Evolutionary conservation across 2,888 invertebrate species (phyloP).

Genomic region (Dendrolimus houi): DNA sequence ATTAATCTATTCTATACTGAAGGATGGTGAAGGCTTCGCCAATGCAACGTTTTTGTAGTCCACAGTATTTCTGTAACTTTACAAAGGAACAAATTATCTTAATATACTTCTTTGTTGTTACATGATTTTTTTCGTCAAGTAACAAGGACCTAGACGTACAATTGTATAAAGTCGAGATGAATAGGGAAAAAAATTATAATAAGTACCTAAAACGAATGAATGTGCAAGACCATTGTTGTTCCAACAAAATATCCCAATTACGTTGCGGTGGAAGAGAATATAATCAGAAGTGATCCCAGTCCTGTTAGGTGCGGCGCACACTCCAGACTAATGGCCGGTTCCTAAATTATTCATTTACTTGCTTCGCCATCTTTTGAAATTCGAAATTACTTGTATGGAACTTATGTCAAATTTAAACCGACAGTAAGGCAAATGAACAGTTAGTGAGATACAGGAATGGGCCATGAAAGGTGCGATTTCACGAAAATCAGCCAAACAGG

Average conservation of each 20-base stretch:
- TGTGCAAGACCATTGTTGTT: constrained; percentile 62
- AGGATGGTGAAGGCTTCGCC: too few relatives aligned
- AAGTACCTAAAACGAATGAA: constrained; percentile 59
- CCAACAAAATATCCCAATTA: constrained; percentile 71
- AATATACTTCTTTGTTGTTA: neutral
- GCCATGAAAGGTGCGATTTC: too few relatives aligned
- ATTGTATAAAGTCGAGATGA: constrained; percentile 5
- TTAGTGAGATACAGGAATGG: too few relatives aligned
- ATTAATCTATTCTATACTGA: too few relatives aligned
- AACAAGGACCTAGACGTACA: neutral
- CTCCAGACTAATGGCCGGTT: neutral
- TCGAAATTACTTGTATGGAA: too few relatives aligned
- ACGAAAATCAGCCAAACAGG: too few relatives aligned
- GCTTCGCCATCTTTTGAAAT: too few relatives aligned
- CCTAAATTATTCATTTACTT: too few relatives aligned
- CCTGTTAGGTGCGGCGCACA: constrained; percentile 20
- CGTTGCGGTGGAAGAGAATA: constrained; percentile 61
- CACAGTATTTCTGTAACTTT: neutral
- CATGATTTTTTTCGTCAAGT: neutral
- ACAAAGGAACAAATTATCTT: neutral
- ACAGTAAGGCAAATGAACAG: too few relatives aligned
- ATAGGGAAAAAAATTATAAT: constrained; percentile 47
- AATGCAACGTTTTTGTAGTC: too few relatives aligned
- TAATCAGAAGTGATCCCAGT: constrained; percentile 69
- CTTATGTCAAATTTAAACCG: too few relatives aligned